These are phyloP conservation scores for Drosophila picticornis DNA, from an alignment of 2,888 invertebrate genomes.

Conservation along the genomic window DNA sequence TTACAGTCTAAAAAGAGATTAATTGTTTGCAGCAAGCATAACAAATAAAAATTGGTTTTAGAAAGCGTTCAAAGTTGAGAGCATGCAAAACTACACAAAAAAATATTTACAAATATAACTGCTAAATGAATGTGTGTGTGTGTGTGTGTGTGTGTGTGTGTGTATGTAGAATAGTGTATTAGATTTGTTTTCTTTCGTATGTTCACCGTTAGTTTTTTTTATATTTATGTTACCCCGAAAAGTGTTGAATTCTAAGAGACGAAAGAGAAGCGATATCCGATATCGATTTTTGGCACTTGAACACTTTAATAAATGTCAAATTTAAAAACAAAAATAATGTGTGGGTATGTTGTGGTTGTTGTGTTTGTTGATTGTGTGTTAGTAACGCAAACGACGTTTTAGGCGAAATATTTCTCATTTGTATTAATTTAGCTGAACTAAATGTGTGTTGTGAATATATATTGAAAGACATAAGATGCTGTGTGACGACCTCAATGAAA, in stretches of 20 bases:
- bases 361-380: conserved; percentile 18
- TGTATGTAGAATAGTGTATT: neutral
- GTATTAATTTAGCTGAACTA: conserved; percentile 5
- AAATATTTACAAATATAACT: conserved; percentile 22
- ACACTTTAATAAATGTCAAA: conserved; percentile 34
- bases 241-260: conserved; percentile 2
- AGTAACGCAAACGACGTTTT: conserved; percentile 32
- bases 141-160: neutral
- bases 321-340: neutral
- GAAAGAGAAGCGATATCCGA: neutral
- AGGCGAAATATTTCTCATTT: neutral
- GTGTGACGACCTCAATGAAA: conserved; percentile 13
- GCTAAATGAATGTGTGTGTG: conserved; percentile 14
- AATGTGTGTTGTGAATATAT: conserved; percentile 42
- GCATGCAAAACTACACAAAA: conserved; percentile 50
- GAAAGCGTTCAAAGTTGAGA: conserved; percentile 31
- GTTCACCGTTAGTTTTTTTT: conserved; percentile 2
- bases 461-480: conserved; percentile 68
- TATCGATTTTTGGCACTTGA: conserved; percentile 21
- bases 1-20: conserved; percentile 11
- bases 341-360: neutral
- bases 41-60: conserved; percentile 17
- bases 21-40: conserved; percentile 34
- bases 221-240: conserved; percentile 1
- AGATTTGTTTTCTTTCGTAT: neutral